A percentile compares a stretch with the other conserved stretches of the same genome.
Evolutionary conservation across 1,140 invertebrate species (phyloP).

Genomic region (Anoplophora glabripennis): DNA sequence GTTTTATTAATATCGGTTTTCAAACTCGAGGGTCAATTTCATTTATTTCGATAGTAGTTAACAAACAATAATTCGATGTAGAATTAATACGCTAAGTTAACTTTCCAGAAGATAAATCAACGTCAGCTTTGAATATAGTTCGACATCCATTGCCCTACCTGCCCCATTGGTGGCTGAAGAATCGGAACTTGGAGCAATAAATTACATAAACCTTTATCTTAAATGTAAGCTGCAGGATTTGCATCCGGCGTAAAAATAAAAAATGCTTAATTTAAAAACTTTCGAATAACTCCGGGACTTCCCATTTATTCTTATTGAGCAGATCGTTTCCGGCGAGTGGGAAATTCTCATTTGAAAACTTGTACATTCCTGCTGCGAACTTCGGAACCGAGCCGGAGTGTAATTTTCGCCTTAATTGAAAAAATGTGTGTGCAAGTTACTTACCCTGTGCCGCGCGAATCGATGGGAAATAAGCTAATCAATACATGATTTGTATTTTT

Average conservation of each 20-base stretch:
- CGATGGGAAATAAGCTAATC: constrained; percentile 32
- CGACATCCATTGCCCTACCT: too few species aligned
- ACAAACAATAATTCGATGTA: not conserved
- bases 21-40: too few species aligned
- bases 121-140: too few species aligned
- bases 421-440: constrained; percentile 25
- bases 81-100: too few species aligned
- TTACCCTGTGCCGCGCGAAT: constrained; percentile 14
- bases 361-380: constrained; percentile 3
- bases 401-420: constrained; percentile 24
- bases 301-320: constrained; percentile 3
- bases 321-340: not conserved
- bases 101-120: too few species aligned
- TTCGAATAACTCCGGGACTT: constrained; percentile 7
- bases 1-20: too few species aligned
- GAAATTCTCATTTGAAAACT: constrained; percentile 5
- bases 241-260: not conserved
- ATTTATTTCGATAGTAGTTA: not conserved
- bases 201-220: not conserved
- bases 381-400: constrained; percentile 13
- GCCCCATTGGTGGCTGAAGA: too few species aligned
- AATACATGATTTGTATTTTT: too few species aligned
- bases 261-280: constrained; percentile 10
- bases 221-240: not conserved
- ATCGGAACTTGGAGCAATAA: not conserved